These are phyloP conservation scores for Eristalis arbustorum DNA, from an alignment of 2,888 invertebrate genomes.

Conservation along the genomic window DNA sequence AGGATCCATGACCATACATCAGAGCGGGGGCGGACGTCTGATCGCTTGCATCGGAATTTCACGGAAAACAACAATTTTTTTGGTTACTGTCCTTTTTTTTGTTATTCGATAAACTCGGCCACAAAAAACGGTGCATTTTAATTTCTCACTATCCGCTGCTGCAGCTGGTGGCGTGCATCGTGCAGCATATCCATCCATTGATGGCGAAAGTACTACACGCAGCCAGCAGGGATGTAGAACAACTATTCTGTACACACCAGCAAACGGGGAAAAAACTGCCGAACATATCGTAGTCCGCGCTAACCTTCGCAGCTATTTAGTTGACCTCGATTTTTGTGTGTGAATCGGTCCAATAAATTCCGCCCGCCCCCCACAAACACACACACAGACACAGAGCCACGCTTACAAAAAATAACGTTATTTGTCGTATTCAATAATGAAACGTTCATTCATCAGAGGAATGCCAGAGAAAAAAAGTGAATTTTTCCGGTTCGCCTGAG, in stretches of 20 bases:
- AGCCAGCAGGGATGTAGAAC: slow-evolving; percentile 9
- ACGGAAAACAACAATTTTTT: not conserved
- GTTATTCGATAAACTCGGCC: not conserved
- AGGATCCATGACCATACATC: not conserved
- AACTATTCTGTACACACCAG: slow-evolving; percentile 5
- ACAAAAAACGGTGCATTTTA: not conserved
- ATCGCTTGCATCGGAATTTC: slow-evolving; percentile 31
- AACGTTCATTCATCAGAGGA: slow-evolving; percentile 68
- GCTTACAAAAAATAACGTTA: slow-evolving; percentile 34
- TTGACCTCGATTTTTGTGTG: slow-evolving; percentile 68
- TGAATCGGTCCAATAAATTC: slow-evolving; percentile 52
- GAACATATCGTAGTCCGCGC: slow-evolving; percentile 2
- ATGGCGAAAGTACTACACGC: slow-evolving; percentile 50
- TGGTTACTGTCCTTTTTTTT: not conserved
- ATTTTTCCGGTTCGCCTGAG: slow-evolving; percentile 52
- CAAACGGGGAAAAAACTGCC: slow-evolving; percentile 8
- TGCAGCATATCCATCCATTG: slow-evolving; percentile 32
- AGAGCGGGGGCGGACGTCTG: not conserved
- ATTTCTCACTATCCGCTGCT: not conserved
- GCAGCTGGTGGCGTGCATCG: not conserved
- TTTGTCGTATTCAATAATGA: slow-evolving; percentile 68
- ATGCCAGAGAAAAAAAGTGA: slow-evolving; percentile 41
- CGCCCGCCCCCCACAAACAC: slow-evolving; percentile 48
- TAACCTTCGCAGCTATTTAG: slow-evolving; percentile 69
- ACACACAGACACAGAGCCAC: not conserved